These are phyloP conservation scores for Rhogogaster chlorosoma DNA, from an alignment of 2,888 invertebrate species.

Conservation along the genomic window DNA sequence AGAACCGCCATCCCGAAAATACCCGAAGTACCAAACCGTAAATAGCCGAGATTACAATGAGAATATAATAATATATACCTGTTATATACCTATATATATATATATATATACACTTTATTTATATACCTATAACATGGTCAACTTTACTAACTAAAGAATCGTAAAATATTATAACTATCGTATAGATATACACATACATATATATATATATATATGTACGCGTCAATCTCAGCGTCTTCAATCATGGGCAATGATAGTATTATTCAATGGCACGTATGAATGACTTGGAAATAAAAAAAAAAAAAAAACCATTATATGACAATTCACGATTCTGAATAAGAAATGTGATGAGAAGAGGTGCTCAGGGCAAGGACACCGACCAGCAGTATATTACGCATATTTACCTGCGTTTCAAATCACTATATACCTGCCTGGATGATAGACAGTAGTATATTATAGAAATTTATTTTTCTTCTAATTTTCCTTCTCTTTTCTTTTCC, in stretches of 20 bases:
- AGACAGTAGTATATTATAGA: too few relatives aligned
- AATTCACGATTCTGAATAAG: not conserved
- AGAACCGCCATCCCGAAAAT: constrained; percentile 68
- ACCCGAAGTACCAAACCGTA: constrained; percentile 56
- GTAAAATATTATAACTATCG: not conserved
- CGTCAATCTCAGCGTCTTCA: not conserved
- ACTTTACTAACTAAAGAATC: not conserved
- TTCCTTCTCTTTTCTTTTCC: not conserved
- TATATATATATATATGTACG: too few relatives aligned
- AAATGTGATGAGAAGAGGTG: not conserved
- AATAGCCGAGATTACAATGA: constrained; percentile 38
- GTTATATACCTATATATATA: not conserved
- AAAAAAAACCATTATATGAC: not conserved
- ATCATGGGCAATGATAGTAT: not conserved
- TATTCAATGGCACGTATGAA: not conserved
- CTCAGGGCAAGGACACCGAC: not conserved
- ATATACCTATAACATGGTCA: not conserved
- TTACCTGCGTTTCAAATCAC: not conserved
- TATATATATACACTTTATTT: not conserved
- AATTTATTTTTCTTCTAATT: not conserved
- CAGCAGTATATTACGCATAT: not conserved
- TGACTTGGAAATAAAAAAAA: not conserved
- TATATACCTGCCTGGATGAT: too few relatives aligned
- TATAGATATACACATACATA: not conserved
- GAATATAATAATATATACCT: not conserved